phyloP scores from a whole-genome alignment of 1,140 invertebrate species.

The roundworm (Caenorhabditis elegans) region WBcel235 BX284602.5:8602001-8602500 shows the following conservation, averaged over 20 bases:
- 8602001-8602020: constrained; percentile 92
- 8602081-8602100: too few relatives aligned
- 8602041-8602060: constrained; percentile 51
- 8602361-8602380: constrained; percentile 66
- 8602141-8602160: constrained; percentile 57
- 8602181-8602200: constrained; percentile 81
- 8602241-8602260: constrained; percentile 77
- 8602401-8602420: constrained; percentile 49
- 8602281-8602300: constrained; percentile 77
- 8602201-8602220: constrained; percentile 89
- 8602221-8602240: constrained; percentile 79
- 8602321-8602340: not conserved
- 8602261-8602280: constrained; percentile 86
- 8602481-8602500: not conserved
- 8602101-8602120: too few relatives aligned
- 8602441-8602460: not conserved
- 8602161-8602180: constrained; percentile 78
- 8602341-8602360: constrained; percentile 39
- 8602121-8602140: not conserved
- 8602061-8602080: too few relatives aligned
- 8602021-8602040: constrained; percentile 73
- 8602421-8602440: not conserved
- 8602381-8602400: constrained; percentile 65
- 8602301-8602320: too few relatives aligned
- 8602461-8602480: not conserved